Conservation (phyloP, 2,113 vertebrate species). For the Gallinago paraguaiae region DNA sequence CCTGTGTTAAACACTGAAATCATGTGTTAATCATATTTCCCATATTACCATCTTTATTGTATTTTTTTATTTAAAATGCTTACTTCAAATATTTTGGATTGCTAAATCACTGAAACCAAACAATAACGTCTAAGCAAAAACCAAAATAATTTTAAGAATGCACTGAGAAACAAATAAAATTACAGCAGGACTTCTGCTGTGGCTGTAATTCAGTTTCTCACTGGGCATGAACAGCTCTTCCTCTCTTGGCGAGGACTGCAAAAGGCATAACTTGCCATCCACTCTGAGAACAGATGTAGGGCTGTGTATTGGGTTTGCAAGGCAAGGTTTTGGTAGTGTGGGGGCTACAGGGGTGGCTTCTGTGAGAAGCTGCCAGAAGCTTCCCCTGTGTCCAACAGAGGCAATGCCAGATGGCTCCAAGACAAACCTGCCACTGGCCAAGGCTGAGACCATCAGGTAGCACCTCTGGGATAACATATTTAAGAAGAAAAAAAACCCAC, state of each 20-base stretch:
- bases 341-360: background rate
- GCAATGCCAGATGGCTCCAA: background rate
- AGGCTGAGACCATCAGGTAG: background rate
- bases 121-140: background rate
- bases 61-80: background rate
- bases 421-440: background rate
- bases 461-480: background rate
- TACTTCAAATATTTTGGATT: background rate
- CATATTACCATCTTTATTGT: background rate
- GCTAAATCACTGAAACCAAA: background rate
- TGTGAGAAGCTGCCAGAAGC: background rate
- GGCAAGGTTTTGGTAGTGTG: background rate
- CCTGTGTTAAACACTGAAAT: background rate
- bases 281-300: background rate
- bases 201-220: background rate
- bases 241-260: fast-evolving
- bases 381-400: background rate
- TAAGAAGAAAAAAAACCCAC: background rate
- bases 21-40: background rate
- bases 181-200: background rate
- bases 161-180: background rate
- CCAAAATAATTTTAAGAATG: background rate
- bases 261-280: background rate
- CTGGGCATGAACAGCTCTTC: background rate
- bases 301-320: background rate